Evolutionary conservation across 2,888 invertebrate genomes (phyloP).

Genomic region (Helicoverpa assulta): DNA sequence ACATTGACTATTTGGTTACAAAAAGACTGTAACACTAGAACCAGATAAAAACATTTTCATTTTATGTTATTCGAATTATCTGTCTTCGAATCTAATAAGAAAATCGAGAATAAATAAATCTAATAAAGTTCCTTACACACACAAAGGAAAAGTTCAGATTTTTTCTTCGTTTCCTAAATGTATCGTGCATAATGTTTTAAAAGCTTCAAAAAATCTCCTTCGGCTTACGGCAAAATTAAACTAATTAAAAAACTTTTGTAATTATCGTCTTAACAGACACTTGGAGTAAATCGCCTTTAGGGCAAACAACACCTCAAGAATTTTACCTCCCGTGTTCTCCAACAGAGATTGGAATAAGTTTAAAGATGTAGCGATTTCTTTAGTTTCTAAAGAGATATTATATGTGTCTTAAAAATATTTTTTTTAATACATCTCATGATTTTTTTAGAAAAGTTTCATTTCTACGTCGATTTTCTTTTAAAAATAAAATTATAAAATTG

Average conservation of each 20-base stretch:
- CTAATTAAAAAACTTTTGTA: conserved; percentile 90
- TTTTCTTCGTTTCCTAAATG: conserved; percentile 57
- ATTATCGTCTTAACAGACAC: conserved; percentile 89
- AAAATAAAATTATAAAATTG: too few relatives aligned
- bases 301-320: conserved; percentile 89
- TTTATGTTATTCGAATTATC: not conserved
- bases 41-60: too few relatives aligned
- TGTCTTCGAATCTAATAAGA: not conserved
- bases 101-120: conserved; percentile 18
- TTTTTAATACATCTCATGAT: too few relatives aligned
- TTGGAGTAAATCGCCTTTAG: conserved; percentile 89
- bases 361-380: conserved; percentile 34
- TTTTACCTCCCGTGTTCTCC: conserved; percentile 76
- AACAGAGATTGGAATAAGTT: conserved; percentile 47
- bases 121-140: conserved; percentile 34
- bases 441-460: too few relatives aligned
- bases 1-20: too few relatives aligned
- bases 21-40: too few relatives aligned
- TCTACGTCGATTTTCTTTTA: too few relatives aligned
- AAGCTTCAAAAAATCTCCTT: conserved; percentile 85
- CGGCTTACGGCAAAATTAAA: conserved; percentile 87
- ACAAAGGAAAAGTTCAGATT: conserved; percentile 51
- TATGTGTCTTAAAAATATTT: too few relatives aligned
- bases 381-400: too few relatives aligned
- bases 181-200: conserved; percentile 69